Conservation (phyloP, 1,140 invertebrate species). For the Frieseomelitta varia region DNA sequence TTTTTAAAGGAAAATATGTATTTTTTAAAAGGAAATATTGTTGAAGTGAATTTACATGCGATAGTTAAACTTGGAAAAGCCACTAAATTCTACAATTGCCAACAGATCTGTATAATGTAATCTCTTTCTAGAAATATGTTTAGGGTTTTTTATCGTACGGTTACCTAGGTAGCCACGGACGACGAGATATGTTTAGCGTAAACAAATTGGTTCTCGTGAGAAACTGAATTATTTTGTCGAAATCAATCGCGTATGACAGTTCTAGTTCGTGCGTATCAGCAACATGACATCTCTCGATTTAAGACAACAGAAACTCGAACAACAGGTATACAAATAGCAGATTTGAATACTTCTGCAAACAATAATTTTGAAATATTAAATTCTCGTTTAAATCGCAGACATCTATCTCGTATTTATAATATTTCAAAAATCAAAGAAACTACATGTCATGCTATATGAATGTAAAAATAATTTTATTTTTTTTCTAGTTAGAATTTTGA, state of each 20-base stretch:
- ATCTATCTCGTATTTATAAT: background rate
- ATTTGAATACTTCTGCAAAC: background rate
- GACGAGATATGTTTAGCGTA: constrained; percentile 72
- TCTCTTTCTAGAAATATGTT: constrained; percentile 3
- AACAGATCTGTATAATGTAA: background rate
- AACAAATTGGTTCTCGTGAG: constrained; percentile 71
- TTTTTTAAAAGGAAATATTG: background rate
- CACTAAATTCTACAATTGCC: background rate
- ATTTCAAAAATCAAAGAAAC: background rate
- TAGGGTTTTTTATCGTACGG: constrained; percentile 35
- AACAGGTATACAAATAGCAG: constrained; percentile 85
- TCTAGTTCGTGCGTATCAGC: constrained; percentile 22
- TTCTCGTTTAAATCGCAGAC: background rate
- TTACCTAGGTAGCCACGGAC: constrained; percentile 71
- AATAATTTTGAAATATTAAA: constrained; percentile 6
- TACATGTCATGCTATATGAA: background rate
- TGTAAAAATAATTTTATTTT: background rate
- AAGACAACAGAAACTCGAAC: constrained; percentile 89
- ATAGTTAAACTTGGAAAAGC: too few species aligned
- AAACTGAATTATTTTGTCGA: constrained; percentile 22
- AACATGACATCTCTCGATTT: constrained; percentile 86
- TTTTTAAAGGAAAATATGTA: background rate
- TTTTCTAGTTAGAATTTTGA: background rate
- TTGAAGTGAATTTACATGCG: too few species aligned
- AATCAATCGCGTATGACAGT: constrained; percentile 36